These are phyloP conservation scores for Hypothenemus hampei DNA, from an alignment of 1,140 invertebrate genomes.

Conservation along the genomic window DNA sequence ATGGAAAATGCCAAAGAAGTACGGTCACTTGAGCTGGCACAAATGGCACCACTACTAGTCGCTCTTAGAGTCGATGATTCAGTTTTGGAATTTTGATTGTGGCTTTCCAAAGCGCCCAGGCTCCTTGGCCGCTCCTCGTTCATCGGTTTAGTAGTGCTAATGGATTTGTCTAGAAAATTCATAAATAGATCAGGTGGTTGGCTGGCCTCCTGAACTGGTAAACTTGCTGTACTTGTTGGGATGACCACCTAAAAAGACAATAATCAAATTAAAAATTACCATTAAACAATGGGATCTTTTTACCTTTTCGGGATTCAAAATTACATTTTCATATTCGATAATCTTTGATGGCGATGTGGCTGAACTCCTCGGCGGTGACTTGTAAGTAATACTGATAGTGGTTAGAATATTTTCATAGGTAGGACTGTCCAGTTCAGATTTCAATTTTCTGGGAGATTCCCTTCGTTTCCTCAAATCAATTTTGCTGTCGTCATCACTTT, in stretches of 20 bases:
- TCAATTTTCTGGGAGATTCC: too few relatives aligned
- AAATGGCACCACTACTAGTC: constrained; percentile 36
- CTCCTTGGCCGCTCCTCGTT: constrained; percentile 39
- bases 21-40: constrained; percentile 36
- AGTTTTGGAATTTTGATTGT: constrained; percentile 12
- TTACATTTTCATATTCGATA: constrained; percentile 51
- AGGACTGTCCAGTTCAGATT: too few relatives aligned
- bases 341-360: constrained; percentile 30
- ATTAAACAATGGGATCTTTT: too few relatives aligned
- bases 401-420: constrained; percentile 48
- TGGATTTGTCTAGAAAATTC: not conserved
- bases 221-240: constrained; percentile 49
- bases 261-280: too few relatives aligned
- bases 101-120: constrained; percentile 40
- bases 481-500: too few relatives aligned
- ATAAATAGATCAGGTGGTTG: constrained; percentile 45
- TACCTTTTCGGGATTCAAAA: constrained; percentile 48
- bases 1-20: constrained; percentile 26
- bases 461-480: constrained; percentile 38
- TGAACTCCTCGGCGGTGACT: constrained; percentile 49
- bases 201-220: constrained; percentile 52
- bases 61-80: constrained; percentile 26
- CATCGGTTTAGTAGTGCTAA: not conserved
- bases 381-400: constrained; percentile 64
- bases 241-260: constrained; percentile 42